Base-by-base conservation (phyloP, 2,797 vertebrate species). In the Aplochiton taeniatus region DNA sequence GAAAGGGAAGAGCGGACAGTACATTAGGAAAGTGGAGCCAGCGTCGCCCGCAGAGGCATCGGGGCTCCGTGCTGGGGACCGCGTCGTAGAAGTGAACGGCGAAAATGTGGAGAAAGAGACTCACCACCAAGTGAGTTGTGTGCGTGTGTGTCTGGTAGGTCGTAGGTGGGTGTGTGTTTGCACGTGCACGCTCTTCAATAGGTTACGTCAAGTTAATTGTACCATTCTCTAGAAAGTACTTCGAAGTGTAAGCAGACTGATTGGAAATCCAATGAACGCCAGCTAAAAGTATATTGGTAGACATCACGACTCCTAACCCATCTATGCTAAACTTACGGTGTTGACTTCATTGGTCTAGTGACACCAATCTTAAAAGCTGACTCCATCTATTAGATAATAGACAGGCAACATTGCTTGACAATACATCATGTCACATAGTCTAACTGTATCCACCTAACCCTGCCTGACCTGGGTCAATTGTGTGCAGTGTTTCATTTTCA, bases 1-100 rank as follows among this genome's bases (percentile, higher is more conserved):
- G 92, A 98, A 98, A 71, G 96, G 96, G 51, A 98, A 98, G 87
- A 96, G 89, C 72, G 97, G 97, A 13, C 97, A 98, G 85, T 96
- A 92, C 84, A 96, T 98, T 83, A 95, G 96, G 65, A 96, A 95
- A 91, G 96, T 98, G 86, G 96, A 98, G 87, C 81, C 92, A 12
- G 93, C 88, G 0, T 98, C 96, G 4, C 93, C 96, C 0, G 97
- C 97, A 1, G 96, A 98, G 79, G 93, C 92, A 18, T 88, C 96
- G 63, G 95, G 94, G 31, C 87, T 98, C 73, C 92, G 91, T 62
- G 94, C 96, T 0, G 96, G 96, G 11, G 95, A 98, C 90, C 90
- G 96, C 12, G 87, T 98, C 76, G 92, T 98, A 13, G 93, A 95
- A 56, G 97, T 98, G 80, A 98, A 98, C 72, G 95, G 96, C 57